Evolutionary conservation across 2,113 vertebrate species (phyloP).

Genomic region (Chionomys nivalis): DNA sequence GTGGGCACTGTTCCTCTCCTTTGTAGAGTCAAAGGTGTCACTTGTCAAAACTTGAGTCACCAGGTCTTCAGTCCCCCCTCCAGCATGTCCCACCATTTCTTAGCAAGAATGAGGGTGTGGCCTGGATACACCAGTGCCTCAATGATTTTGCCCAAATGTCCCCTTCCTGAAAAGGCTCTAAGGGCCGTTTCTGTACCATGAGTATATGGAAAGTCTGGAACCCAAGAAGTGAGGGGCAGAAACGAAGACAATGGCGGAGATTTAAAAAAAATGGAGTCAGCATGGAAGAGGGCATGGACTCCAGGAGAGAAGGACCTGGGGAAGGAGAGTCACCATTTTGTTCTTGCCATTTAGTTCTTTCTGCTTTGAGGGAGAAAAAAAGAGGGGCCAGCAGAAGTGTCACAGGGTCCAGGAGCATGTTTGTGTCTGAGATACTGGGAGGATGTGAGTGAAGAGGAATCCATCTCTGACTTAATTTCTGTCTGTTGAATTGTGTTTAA

Average conservation of each 20-base stretch:
- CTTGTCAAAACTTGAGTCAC: not conserved
- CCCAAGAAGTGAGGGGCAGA: not conserved
- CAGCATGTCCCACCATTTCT: not conserved
- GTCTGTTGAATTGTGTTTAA: not conserved
- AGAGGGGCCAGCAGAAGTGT: not conserved
- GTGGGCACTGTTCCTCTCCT: not conserved
- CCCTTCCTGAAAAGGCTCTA: not conserved
- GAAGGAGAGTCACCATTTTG: not conserved
- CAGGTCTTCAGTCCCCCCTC: not conserved
- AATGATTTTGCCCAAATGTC: not conserved
- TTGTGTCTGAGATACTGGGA: not conserved
- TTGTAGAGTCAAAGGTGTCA: not conserved
- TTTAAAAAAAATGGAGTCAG: too few species aligned
- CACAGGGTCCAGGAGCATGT: too few species aligned
- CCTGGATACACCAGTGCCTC: rapidly evolving
- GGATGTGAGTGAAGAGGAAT: not conserved
- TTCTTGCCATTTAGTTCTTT: not conserved
- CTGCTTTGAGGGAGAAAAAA: not conserved
- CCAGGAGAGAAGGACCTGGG: not conserved
- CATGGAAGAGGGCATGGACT: not conserved
- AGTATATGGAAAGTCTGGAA: not conserved
- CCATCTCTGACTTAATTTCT: not conserved
- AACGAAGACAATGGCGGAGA: not conserved
- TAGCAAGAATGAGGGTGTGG: not conserved
- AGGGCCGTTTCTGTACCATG: not conserved